These are phyloP conservation scores for Sula dactylatra DNA, from an alignment of 2,113 vertebrate genomes.

Conservation along the genomic window DNA sequence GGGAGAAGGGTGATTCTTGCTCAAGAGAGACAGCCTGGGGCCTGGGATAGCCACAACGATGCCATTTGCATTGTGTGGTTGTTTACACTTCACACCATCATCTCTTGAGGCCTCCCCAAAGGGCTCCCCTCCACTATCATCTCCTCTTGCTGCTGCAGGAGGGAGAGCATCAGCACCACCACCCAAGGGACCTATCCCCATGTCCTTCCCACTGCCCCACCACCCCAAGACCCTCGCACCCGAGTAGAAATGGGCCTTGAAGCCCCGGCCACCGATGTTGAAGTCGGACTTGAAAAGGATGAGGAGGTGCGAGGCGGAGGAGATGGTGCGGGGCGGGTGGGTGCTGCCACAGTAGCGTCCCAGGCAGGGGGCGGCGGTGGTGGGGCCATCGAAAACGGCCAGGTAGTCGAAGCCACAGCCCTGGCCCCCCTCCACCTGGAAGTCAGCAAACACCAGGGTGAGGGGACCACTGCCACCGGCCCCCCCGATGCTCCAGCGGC, in stretches of 20 bases:
- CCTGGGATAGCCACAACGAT: neutral
- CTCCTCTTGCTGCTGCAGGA: neutral
- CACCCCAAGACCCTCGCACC: conserved; percentile 61
- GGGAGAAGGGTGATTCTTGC: neutral
- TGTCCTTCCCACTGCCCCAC: fast-evolving
- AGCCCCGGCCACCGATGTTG: conserved; percentile 93
- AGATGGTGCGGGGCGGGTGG: conserved; percentile 78
- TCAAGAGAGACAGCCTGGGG: neutral
- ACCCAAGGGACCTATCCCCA: neutral
- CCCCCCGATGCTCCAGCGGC: conserved; percentile 86
- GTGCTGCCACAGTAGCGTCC: conserved; percentile 85
- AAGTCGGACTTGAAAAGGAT: conserved; percentile 94
- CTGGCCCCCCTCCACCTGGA: conserved; percentile 90
- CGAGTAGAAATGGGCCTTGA: conserved; percentile 93
- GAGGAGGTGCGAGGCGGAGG: conserved; percentile 83
- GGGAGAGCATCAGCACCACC: neutral
- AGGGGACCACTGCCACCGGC: conserved; percentile 65
- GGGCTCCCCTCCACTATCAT: fast-evolving
- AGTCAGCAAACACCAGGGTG: conserved; percentile 90
- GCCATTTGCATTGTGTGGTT: neutral
- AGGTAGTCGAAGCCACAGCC: conserved; percentile 92
- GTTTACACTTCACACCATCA: neutral
- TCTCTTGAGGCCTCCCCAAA: neutral
- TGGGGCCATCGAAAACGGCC: conserved; percentile 85
- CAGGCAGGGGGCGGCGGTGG: conserved; percentile 67